A percentile compares a stretch with the other conserved stretches of the same genome.
These are phyloP conservation scores for Otus sunia DNA, from an alignment of 2,113 vertebrate species.

Conservation along the genomic window DNA sequence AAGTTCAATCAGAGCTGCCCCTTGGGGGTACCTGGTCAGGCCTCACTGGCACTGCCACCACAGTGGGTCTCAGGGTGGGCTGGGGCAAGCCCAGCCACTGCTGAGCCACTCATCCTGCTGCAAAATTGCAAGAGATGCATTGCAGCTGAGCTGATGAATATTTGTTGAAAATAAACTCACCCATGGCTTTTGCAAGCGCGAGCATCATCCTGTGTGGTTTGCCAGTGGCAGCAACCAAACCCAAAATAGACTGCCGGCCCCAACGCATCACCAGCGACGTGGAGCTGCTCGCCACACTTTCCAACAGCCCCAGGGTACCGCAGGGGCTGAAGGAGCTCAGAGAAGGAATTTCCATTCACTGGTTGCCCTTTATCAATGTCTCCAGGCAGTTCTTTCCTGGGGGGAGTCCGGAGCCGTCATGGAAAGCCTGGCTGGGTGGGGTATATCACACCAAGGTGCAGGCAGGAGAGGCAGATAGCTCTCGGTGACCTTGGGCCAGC, in stretches of 20 bases:
- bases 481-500: rapidly evolving
- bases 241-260: background rate
- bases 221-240: background rate
- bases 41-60: background rate
- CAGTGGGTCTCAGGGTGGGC: background rate
- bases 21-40: rapidly evolving
- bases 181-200: rapidly evolving
- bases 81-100: rapidly evolving
- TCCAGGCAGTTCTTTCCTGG: background rate
- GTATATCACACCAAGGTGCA: background rate
- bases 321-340: background rate
- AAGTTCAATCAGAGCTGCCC: background rate
- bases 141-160: rapidly evolving
- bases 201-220: slow-evolving; percentile 34
- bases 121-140: background rate
- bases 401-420: background rate
- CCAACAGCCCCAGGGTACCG: background rate
- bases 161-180: background rate
- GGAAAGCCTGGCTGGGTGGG: background rate
- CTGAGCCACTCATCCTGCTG: rapidly evolving
- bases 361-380: background rate
- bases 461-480: background rate
- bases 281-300: background rate
- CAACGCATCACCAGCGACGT: rapidly evolving
- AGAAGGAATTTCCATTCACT: background rate